phyloP scores from a whole-genome alignment of 1,140 invertebrate species.

The Seison nebaliae region DNA sequence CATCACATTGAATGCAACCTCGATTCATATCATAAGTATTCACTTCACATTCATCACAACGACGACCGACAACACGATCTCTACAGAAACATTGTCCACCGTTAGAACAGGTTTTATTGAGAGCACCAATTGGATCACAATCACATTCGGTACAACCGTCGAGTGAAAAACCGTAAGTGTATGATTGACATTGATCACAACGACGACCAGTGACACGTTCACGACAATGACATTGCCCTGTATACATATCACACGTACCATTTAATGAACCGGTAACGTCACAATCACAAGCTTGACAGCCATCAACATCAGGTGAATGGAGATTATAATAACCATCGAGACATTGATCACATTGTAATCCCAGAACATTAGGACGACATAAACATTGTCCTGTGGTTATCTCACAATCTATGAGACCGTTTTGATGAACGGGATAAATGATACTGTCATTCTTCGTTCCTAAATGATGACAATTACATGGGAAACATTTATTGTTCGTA shows the following conservation, averaged over 20 bases:
- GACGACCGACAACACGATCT: constrained; percentile 48
- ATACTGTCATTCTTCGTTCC: background rate
- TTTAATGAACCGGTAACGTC: constrained; percentile 43
- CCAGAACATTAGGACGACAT: constrained; percentile 5
- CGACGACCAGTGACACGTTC: constrained; percentile 48
- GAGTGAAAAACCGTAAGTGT: constrained; percentile 52
- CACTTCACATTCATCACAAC: constrained; percentile 53
- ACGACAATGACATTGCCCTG: constrained; percentile 56
- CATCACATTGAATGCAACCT: constrained; percentile 18
- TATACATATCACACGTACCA: constrained; percentile 41
- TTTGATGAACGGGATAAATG: too few species aligned
- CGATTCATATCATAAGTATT: constrained; percentile 27
- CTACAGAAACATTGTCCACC: constrained; percentile 61
- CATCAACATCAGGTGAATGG: constrained; percentile 3
- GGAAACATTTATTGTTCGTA: constrained; percentile 53
- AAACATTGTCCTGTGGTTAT: constrained; percentile 8
- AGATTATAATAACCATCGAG: constrained; percentile 9
- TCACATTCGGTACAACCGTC: constrained; percentile 55
- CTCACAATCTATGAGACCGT: constrained; percentile 4
- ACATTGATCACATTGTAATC: constrained; percentile 9
- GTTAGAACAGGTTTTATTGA: constrained; percentile 43
- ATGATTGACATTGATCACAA: constrained; percentile 49
- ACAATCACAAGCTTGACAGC: constrained; percentile 43
- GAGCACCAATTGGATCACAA: constrained; percentile 55
- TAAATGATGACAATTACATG: constrained; percentile 8